These are phyloP conservation scores for Rissa tridactyla DNA, from an alignment of 2,113 vertebrate species.

Conservation along the genomic window DNA sequence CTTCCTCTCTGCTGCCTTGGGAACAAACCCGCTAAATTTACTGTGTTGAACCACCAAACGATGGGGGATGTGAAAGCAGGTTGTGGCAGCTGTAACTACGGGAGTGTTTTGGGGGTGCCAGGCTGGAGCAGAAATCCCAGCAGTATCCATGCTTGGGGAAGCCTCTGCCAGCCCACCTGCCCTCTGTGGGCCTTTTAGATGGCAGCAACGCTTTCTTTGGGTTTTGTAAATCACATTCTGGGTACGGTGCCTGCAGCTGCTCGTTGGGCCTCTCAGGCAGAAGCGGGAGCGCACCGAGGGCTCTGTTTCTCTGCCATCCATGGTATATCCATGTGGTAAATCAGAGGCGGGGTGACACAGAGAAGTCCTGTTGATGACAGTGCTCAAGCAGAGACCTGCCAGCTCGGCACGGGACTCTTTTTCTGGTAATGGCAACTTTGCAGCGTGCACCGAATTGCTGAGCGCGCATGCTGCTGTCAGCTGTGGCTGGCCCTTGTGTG, in stretches of 20 bases:
- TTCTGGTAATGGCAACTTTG: not conserved
- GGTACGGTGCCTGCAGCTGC: not conserved
- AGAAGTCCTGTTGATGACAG: fast-evolving
- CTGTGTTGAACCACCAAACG: not conserved
- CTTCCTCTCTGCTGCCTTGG: too few species aligned
- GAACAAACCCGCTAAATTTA: not conserved
- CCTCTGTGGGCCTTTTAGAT: not conserved
- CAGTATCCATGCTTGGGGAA: fast-evolving
- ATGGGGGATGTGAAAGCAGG: not conserved
- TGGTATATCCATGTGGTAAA: not conserved
- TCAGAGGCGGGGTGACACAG: not conserved
- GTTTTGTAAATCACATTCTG: not conserved
- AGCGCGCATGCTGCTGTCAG: not conserved
- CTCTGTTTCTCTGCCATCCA: not conserved
- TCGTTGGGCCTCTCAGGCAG: not conserved
- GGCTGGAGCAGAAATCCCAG: not conserved
- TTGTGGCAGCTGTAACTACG: not conserved
- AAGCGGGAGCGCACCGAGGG: fast-evolving
- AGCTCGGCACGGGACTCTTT: not conserved
- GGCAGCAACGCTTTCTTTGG: not conserved
- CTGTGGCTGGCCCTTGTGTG: not conserved
- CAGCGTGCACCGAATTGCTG: not conserved
- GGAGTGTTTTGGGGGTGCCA: not conserved
- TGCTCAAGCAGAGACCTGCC: not conserved
- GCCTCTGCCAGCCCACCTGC: not conserved